phyloP scores from a whole-genome alignment of 2,797 vertebrate genomes.

The Emys orbicularis region DNA sequence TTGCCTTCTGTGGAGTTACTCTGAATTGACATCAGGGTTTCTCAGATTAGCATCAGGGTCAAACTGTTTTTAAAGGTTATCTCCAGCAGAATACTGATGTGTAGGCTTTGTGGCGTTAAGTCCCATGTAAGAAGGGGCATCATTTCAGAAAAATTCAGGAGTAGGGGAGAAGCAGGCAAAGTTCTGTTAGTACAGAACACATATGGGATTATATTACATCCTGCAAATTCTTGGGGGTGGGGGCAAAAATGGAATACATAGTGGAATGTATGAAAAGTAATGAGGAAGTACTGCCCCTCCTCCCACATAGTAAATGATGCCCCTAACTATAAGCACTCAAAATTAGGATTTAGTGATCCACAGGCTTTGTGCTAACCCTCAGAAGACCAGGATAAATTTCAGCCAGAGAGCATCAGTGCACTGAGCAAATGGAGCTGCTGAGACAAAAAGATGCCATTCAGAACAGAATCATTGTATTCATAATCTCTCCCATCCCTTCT shows the following conservation, averaged over 20 bases:
- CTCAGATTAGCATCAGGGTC: not conserved
- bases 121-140: accelerated
- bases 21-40: not conserved
- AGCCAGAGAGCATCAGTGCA: not conserved
- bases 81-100: not conserved
- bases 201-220: no score
- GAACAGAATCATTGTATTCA: not conserved
- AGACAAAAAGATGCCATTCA: not conserved
- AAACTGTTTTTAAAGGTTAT: not conserved
- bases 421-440: not conserved
- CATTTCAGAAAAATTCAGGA: not conserved
- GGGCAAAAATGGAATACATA: no score
- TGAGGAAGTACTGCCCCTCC: no score
- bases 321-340: no score
- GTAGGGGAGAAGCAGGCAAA: no score
- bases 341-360: not conserved
- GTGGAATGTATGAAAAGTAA: no score
- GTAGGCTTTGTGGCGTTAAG: not conserved
- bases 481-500: not conserved
- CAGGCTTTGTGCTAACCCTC: not conserved
- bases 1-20: not conserved
- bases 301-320: no score
- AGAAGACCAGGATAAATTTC: not conserved
- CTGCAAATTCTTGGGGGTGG: no score
- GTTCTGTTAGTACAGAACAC: no score